phyloP scores from a whole-genome alignment of 2,113 vertebrate species.

The Hemichromis elongatus region DNA sequence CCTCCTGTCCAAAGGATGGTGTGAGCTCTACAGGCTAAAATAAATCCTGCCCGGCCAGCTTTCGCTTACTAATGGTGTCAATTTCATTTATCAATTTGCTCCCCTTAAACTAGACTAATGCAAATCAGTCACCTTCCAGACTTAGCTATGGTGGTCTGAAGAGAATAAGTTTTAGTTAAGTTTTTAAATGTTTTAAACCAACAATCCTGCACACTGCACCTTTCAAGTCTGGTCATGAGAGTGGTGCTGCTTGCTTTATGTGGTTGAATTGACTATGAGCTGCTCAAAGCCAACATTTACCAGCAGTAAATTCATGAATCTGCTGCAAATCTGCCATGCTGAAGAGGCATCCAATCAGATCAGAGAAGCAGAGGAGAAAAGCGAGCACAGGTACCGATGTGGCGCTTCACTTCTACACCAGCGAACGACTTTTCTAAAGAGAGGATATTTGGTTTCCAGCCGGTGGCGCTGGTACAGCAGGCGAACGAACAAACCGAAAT shows the following conservation, averaged over 20 bases:
- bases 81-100: not conserved
- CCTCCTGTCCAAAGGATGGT: not conserved
- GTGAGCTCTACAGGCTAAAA: not conserved
- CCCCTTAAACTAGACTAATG: not conserved
- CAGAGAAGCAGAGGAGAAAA: not conserved
- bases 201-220: not conserved
- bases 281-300: not conserved
- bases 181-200: not conserved
- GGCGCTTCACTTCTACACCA: not conserved
- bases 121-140: not conserved
- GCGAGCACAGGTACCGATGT: not conserved
- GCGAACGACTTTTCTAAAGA: not conserved
- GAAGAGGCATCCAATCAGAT: not conserved
- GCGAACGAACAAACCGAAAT: not conserved
- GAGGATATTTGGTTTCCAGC: not conserved
- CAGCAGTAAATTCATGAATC: not conserved
- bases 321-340: not conserved
- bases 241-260: not conserved
- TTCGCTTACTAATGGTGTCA: not conserved
- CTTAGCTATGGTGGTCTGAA: not conserved
- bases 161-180: not conserved
- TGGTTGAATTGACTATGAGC: not conserved
- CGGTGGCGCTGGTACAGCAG: not conserved
- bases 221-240: not conserved
- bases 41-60: not conserved